Percentiles rank a stretch among this genome's conserved stretches.
phyloP scores from a whole-genome alignment of 2,888 invertebrate genomes.

The Proisotoma minuta region DNA sequence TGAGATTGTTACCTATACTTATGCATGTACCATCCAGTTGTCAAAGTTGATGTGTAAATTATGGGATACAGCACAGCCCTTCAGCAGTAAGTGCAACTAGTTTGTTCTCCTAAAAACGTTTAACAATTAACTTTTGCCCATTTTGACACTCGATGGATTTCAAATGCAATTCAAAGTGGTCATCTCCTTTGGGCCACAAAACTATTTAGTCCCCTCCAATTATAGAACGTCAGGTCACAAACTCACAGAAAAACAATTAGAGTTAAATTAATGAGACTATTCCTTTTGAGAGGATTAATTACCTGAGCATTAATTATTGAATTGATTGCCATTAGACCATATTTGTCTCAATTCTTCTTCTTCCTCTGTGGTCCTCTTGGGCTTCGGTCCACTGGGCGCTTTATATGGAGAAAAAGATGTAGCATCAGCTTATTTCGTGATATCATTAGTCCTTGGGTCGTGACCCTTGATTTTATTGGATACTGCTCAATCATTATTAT shows the following conservation, averaged over 20 bases:
- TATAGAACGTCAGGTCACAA: too few species aligned
- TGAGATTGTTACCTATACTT: neutral
- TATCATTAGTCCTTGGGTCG: neutral
- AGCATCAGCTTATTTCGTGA: too few species aligned
- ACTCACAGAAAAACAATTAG: too few species aligned
- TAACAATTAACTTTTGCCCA: neutral
- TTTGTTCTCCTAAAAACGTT: neutral
- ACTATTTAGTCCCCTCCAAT: too few species aligned
- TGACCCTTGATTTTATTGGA: neutral
- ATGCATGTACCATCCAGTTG: neutral
- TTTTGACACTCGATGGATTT: neutral
- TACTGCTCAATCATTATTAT: constrained; percentile 5
- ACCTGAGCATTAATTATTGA: too few species aligned
- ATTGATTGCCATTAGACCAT: neutral
- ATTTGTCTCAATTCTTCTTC: neutral
- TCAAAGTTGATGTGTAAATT: constrained; percentile 5
- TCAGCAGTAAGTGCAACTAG: neutral
- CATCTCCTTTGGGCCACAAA: neutral
- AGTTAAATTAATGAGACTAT: too few species aligned
- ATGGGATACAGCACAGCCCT: neutral
- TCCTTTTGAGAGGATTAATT: too few species aligned
- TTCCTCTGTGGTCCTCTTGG: neutral
- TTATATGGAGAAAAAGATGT: neutral
- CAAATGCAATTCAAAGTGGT: neutral
- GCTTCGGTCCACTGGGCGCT: neutral